Evolutionary conservation across 1,140 invertebrate genomes (phyloP).

Genomic region (Zaprionus gabonicus): DNA sequence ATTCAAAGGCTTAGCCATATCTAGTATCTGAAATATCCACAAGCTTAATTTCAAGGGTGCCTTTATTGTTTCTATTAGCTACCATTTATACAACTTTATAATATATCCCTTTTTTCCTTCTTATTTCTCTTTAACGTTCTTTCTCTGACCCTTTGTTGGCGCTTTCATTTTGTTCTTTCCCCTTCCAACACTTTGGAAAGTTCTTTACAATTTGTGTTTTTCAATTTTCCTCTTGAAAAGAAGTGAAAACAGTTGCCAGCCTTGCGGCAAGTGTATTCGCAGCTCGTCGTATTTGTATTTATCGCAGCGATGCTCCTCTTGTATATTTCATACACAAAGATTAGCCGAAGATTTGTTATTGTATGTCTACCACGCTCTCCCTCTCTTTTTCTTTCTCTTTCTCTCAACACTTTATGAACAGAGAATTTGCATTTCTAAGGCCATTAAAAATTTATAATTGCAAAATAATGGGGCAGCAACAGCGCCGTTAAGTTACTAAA

Average conservation of each 20-base stretch:
- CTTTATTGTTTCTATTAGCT: slow-evolving; percentile 1
- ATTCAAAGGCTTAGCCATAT: not conserved
- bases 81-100: not conserved
- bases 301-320: slow-evolving; percentile 7
- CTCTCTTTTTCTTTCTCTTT: not conserved
- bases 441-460: slow-evolving; percentile 74
- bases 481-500: slow-evolving; percentile 15
- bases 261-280: slow-evolving; percentile 1
- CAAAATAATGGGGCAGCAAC: slow-evolving; percentile 58
- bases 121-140: not conserved
- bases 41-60: not conserved
- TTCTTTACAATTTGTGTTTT: not conserved
- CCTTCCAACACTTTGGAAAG: not conserved
- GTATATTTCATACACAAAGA: slow-evolving; percentile 18
- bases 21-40: not conserved
- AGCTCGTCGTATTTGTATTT: slow-evolving; percentile 16
- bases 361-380: not conserved
- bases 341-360: slow-evolving; percentile 49
- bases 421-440: slow-evolving; percentile 67
- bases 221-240: not conserved
- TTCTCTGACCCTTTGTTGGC: not conserved
- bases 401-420: slow-evolving; percentile 54
- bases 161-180: not conserved
- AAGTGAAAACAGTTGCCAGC: not conserved
- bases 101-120: not conserved